Conservation (phyloP, 2,888 invertebrate genomes). For the Frankliniella intonsa region DNA sequence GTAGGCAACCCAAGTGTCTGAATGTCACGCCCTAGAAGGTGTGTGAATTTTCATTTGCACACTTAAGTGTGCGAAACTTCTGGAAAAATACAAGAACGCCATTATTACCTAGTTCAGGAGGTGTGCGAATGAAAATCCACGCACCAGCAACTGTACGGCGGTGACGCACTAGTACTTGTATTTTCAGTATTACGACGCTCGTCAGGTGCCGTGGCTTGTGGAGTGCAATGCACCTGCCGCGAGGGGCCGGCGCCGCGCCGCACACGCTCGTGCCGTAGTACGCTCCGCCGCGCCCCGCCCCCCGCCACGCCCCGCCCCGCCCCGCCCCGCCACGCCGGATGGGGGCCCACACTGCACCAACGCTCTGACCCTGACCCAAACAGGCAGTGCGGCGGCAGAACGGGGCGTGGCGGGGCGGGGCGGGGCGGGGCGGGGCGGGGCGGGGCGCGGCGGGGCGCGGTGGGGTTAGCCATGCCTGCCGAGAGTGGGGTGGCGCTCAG, state of each 20-base stretch:
- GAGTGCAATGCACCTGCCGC: not conserved
- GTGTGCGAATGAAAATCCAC: too few species aligned
- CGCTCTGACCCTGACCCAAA: slow-evolving; percentile 25
- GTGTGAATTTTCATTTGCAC: too few species aligned
- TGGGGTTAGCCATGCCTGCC: not conserved
- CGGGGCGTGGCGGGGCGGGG: not conserved
- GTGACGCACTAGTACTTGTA: too few species aligned
- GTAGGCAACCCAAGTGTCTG: too few species aligned
- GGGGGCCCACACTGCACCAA: slow-evolving; percentile 8
- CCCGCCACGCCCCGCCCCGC: too few species aligned
- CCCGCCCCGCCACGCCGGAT: not conserved
- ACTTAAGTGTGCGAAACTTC: too few species aligned
- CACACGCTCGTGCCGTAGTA: not conserved
- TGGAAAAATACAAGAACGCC: too few species aligned
- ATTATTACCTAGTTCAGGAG: too few species aligned
- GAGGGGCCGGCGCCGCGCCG: not conserved
- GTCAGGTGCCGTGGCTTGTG: not conserved
- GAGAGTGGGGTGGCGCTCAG: not conserved
- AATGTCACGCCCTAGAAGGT: too few species aligned
- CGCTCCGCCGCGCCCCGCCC: not conserved
- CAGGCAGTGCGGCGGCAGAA: not conserved
- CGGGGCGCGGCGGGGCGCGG: not conserved
- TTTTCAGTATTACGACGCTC: too few species aligned
- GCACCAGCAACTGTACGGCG: too few species aligned
- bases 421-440: not conserved